Evolutionary conservation across 2,888 invertebrate species (phyloP), one percentile per base, ranked within the genome.

Genomic region (Hofmannophila pseudospretella): DNA sequence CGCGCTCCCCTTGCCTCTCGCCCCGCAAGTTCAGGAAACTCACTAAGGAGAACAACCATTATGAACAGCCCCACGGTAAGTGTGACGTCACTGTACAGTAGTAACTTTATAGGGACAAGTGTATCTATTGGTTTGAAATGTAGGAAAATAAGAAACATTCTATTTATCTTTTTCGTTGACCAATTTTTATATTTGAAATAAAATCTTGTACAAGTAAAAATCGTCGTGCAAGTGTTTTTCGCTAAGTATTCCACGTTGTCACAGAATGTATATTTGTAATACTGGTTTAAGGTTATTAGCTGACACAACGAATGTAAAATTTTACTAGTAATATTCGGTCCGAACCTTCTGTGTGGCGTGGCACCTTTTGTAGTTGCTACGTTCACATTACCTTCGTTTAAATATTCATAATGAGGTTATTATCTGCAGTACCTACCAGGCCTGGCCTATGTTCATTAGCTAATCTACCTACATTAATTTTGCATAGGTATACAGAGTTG

Each of bases 1-100:
- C 89, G 7, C 76, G 87, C 11, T 90, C 90, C 0, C 91, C 92
- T 2, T 89, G 89, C 50, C 86, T 90, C 39, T 92, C 92, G 0
- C 91, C 92, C 0, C 74, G 90, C 52, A 89, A 88, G 63, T 86
- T 87, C 57, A 78, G 90, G 43, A 88, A 88, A 55, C 87, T 89
- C 10, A 88, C 88, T 38, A 88, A 89, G 48, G 88, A 89, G 19
- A 77, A 79, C 73, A 74, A 88, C 64, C 86, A 86, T 51, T 87
- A 86, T 40, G 88, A 88, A 59, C 84, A 76, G 46, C 82, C 85
- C 22, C 73, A 72, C 44, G 80, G 87, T 87, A 68, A 54, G 74
- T 64, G n/a, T n/a, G n/a, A n/a, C n/a, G n/a, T n/a, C n/a, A n/a
- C n/a, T n/a, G n/a, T n/a, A n/a, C n/a, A n/a, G n/a, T n/a, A n/a